These are phyloP conservation scores for Lynx canadensis DNA, from an alignment of 2,113 vertebrate species.

Conservation along the genomic window DNA sequence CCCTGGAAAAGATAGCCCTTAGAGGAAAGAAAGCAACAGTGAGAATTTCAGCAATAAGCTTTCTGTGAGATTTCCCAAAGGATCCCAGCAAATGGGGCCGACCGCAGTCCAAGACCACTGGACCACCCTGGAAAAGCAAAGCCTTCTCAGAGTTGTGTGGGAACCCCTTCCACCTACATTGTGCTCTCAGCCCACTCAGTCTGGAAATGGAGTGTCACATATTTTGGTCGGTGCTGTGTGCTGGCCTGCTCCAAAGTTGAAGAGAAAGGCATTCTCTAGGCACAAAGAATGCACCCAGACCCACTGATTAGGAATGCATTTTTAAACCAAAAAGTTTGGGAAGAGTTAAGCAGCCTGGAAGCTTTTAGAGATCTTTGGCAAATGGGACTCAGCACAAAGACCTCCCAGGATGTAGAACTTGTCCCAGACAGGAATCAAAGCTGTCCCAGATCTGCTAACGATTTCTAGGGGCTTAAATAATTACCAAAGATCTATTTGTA, in stretches of 20 bases:
- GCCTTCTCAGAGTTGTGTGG: slow-evolving; percentile 50
- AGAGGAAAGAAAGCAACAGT: slow-evolving; percentile 37
- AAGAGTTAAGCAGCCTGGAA: slow-evolving; percentile 79
- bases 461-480: slow-evolving; percentile 73
- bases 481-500: slow-evolving; percentile 63
- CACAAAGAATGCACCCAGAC: slow-evolving; percentile 62
- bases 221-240: slow-evolving; percentile 57
- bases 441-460: slow-evolving; percentile 65
- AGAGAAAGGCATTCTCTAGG: slow-evolving; percentile 60
- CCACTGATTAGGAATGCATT: slow-evolving; percentile 72
- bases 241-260: slow-evolving; percentile 41
- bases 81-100: slow-evolving; percentile 6
- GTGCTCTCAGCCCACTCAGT: slow-evolving; percentile 50
- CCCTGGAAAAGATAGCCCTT: background rate
- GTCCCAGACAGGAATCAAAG: slow-evolving; percentile 76
- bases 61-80: slow-evolving; percentile 45
- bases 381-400: slow-evolving; percentile 72
- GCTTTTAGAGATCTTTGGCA: slow-evolving; percentile 74
- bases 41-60: slow-evolving; percentile 39
- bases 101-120: slow-evolving; percentile 43
- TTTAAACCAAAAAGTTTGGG: slow-evolving; percentile 74
- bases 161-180: background rate
- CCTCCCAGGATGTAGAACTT: slow-evolving; percentile 75
- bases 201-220: slow-evolving; percentile 73
- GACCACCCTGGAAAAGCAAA: slow-evolving; percentile 76